These are phyloP conservation scores for Plutomurus gul DNA, from an alignment of 1,140 invertebrate species.

Conservation along the genomic window DNA sequence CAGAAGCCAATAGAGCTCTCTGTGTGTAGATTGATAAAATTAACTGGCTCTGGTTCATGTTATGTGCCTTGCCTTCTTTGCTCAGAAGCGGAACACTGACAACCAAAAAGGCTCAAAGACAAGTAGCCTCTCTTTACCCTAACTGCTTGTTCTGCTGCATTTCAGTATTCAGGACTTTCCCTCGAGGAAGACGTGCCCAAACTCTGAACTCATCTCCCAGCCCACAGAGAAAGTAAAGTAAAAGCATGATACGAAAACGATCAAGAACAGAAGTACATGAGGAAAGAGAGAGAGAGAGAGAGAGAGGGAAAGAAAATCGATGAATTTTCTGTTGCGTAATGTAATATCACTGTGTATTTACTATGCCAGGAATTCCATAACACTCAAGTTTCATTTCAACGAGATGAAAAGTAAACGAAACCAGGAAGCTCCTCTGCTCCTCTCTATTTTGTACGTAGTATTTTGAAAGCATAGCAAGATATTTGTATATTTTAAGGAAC, in stretches of 20 bases:
- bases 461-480: too few relatives aligned
- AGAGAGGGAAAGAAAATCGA: background rate
- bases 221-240: constrained; percentile 3
- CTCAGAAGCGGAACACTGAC: too few relatives aligned
- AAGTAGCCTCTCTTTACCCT: background rate
- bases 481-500: too few relatives aligned
- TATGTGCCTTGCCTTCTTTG: too few relatives aligned
- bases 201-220: background rate
- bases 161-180: background rate
- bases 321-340: constrained; percentile 6
- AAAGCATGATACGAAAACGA: constrained; percentile 16
- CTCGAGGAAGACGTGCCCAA: background rate
- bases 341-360: background rate
- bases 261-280: background rate
- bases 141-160: background rate
- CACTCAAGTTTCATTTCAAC: background rate
- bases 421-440: too few relatives aligned
- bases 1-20: too few relatives aligned
- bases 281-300: background rate
- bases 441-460: too few relatives aligned
- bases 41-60: constrained; percentile 19
- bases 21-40: constrained; percentile 21
- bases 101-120: too few relatives aligned
- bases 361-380: background rate
- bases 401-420: background rate